Percentiles rank a stretch among this genome's conserved stretches.
phyloP scores from a whole-genome alignment of 2,113 vertebrate species.

The Ceyx melanurus region DNA sequence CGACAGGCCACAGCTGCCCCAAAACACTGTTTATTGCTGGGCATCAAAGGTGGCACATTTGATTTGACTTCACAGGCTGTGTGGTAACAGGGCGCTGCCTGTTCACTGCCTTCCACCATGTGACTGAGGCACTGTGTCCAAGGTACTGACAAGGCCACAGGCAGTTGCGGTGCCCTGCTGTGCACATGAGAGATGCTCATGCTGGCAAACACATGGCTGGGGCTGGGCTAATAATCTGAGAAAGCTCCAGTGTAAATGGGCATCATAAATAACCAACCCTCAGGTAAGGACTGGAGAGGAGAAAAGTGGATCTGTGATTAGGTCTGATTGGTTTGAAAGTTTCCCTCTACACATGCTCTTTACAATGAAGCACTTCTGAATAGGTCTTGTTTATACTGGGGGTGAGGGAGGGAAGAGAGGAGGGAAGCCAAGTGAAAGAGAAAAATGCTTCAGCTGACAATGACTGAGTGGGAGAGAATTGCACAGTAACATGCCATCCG shows the following conservation, averaged over 20 bases:
- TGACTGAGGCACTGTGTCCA: not conserved
- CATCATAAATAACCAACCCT: not conserved
- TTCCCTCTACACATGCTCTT: not conserved
- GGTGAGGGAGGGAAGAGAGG: not conserved
- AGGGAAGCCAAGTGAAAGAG: slow-evolving; percentile 10
- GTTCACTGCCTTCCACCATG: not conserved
- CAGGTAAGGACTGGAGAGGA: not conserved
- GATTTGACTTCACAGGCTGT: not conserved
- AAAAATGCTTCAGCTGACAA: slow-evolving; percentile 41
- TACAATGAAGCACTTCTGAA: slow-evolving; percentile 2
- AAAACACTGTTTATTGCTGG: not conserved
- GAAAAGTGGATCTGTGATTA: not conserved
- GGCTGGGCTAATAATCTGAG: not conserved
- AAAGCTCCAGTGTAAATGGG: not conserved
- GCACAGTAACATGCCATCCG: slow-evolving; percentile 13
- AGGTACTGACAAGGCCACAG: not conserved
- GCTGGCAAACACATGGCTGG: not conserved
- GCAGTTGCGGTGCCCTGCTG: fast-evolving
- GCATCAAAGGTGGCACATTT: not conserved
- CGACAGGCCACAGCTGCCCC: not conserved
- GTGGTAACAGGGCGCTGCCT: not conserved
- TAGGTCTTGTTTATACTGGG: not conserved
- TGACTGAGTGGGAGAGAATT: slow-evolving; percentile 36
- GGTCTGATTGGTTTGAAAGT: not conserved
- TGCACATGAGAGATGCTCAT: not conserved